Evolutionary conservation across 2,797 vertebrate genomes (phyloP).

Genomic region (Carcharodon carcharias): DNA sequence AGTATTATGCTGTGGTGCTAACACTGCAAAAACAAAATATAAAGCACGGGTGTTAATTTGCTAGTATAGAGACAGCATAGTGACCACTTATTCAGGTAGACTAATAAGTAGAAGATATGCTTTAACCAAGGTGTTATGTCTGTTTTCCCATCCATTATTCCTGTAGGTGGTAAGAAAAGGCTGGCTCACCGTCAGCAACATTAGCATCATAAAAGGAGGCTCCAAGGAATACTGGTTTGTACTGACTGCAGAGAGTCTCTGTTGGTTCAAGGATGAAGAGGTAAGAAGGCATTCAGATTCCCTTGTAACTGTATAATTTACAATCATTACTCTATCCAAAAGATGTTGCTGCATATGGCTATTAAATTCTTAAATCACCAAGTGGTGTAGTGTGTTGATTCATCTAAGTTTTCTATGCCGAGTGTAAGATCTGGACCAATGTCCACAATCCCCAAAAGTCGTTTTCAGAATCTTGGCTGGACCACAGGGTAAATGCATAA

Average conservation of each 20-base stretch:
- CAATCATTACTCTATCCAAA: neutral
- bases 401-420: neutral
- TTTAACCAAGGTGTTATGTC: conserved; percentile 23
- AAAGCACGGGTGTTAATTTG: neutral
- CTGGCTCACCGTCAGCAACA: conserved; percentile 88
- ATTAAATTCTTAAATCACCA: neutral
- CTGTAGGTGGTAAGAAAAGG: conserved; percentile 82
- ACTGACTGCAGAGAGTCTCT: conserved; percentile 80
- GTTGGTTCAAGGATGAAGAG: conserved; percentile 89
- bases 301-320: neutral
- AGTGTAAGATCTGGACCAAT: neutral
- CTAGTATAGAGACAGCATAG: neutral
- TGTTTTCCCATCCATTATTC: conserved; percentile 47
- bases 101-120: neutral
- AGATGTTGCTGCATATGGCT: neutral
- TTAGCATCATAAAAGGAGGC: conserved; percentile 85
- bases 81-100: conserved; percentile 1
- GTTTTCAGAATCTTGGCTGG: neutral
- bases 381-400: neutral
- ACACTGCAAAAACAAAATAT: neutral
- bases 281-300: conserved; percentile 54
- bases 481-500: neutral
- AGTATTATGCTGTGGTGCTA: neutral
- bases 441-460: neutral
- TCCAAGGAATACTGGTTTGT: conserved; percentile 87